Evolutionary conservation across 30 jellyfish, hydroid and myxozoan species (phyloP), one percentile per base, ranked within the genome.

Genomic region (Rhopilema esculentum): DNA sequence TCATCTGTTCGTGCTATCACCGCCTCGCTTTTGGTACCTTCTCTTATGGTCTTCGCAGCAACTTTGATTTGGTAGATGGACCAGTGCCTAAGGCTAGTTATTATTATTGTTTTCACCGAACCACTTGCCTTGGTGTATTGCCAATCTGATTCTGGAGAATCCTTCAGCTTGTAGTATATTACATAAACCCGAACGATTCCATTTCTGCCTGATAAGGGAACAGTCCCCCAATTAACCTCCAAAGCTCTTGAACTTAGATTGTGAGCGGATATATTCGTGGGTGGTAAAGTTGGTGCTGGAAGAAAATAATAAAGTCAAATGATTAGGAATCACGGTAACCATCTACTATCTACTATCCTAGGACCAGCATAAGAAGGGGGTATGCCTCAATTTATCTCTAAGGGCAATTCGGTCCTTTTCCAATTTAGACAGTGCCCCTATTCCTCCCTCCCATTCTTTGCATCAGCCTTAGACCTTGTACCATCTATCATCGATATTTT

Each of bases 1-100:
- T 80, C 81, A 65, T 80, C 90, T 30, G 90, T 80, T 67, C 90
- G 61, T 1, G 90, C 72, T 15, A 80, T 12, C 26, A 28, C 81
- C 19, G 90, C 87, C 57, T 63, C 29, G 31, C 87, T 77, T 52
- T 77, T 50, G 15, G 22, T 62, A 22, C 87, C 87, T 53, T 77
- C 87, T 63, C 0, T 15, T 0, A 53, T 31, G 1, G 87, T 77
- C 21, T 77, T 77, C 31, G 87, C 87, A 8, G 87, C 87, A 0
- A 77, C 87, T 53, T 53, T 77, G 75, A 77, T 77, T n/a, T 77
- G 61, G 62, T 77, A 77, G 17, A 77, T 19, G 19, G 87, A 77
- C 87, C 87, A 77, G 51, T 77, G 40, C 65, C 51, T 77, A 27
- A 77, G 23, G 22, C 66, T 18, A 27, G 28, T 22, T 25, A 77